Evolutionary conservation across 1,140 invertebrate species (phyloP).

Genomic region (Aethina tumida): DNA sequence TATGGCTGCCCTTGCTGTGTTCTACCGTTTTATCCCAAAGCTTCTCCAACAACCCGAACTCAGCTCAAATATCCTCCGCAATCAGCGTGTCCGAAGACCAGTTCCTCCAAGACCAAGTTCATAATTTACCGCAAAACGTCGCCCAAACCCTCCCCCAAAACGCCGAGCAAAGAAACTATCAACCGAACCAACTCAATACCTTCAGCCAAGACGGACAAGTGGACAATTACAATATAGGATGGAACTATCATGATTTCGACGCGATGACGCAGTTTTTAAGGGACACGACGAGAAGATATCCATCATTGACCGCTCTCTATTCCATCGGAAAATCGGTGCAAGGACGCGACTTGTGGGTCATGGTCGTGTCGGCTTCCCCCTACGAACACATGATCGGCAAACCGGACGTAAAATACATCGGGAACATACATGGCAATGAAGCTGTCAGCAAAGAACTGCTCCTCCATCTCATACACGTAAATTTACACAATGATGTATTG

Average conservation of each 20-base stretch:
- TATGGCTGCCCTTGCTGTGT: no score
- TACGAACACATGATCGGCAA: constrained; percentile 86
- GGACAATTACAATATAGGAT: constrained; percentile 47
- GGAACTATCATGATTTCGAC: constrained; percentile 83
- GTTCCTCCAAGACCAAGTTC: no score
- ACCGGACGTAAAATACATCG: constrained; percentile 86
- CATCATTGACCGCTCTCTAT: constrained; percentile 78
- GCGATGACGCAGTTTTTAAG: constrained; percentile 75
- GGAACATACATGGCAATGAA: constrained; percentile 87
- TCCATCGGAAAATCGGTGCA: constrained; percentile 89
- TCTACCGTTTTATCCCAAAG: no score
- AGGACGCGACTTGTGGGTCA: constrained; percentile 88
- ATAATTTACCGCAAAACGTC: no score
- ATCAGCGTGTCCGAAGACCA: no score
- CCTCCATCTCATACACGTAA: constrained; percentile 75
- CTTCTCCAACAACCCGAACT: no score
- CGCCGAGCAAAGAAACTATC: constrained; percentile 16
- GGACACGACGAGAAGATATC: constrained; percentile 66
- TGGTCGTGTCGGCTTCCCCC: constrained; percentile 83
- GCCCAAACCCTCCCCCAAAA: no score
- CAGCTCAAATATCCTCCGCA: no score
- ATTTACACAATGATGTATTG: constrained; percentile 20
- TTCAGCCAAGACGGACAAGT: constrained; percentile 10
- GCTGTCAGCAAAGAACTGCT: constrained; percentile 80
- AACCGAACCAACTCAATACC: constrained; percentile 1